Evolutionary conservation across 2,888 invertebrate species (phyloP).

Genomic region (Oscheius sp.): DNA sequence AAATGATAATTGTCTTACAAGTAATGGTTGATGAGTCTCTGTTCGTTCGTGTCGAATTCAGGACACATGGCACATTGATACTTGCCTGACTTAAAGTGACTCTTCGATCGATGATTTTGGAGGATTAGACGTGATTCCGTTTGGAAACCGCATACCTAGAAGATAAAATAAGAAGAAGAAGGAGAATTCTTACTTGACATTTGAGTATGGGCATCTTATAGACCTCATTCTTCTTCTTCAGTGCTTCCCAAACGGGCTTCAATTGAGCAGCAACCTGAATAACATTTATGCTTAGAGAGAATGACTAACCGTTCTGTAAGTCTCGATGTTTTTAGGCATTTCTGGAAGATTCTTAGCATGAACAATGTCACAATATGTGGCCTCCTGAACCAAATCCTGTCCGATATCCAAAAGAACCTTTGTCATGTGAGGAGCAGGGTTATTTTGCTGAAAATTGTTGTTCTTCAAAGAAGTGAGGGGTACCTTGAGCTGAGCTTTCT

Average conservation of each 20-base stretch:
- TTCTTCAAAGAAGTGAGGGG: no score
- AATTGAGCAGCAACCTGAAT: constrained; percentile 65
- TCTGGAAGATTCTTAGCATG: constrained; percentile 68
- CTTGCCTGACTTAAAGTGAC: constrained; percentile 56
- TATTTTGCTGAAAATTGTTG: constrained; percentile 30
- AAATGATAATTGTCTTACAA: constrained; percentile 46
- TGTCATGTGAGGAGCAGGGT: constrained; percentile 65
- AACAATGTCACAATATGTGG: constrained; percentile 69
- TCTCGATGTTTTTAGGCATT: constrained; percentile 67
- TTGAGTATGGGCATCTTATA: constrained; percentile 56
- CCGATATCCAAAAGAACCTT: constrained; percentile 66
- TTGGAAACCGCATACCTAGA: constrained; percentile 65
- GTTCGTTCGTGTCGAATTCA: constrained; percentile 66
- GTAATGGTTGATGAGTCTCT: constrained; percentile 61
- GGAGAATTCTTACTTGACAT: constrained; percentile 54
- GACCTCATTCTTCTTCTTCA: constrained; percentile 62
- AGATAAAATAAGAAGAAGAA: no score
- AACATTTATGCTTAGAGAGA: background rate
- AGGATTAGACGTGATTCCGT: constrained; percentile 61
- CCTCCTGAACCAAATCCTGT: constrained; percentile 68
- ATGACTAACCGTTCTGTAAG: constrained; percentile 60
- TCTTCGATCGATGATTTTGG: constrained; percentile 54
- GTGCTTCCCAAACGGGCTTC: constrained; percentile 67
- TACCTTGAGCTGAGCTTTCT: constrained; percentile 54
- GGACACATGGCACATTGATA: constrained; percentile 64